phyloP scores from a whole-genome alignment of 2,113 vertebrate genomes.

The Danio rerio region GRCz12tu NC_133182.1:25671001-25671500 shows the following conservation, averaged over 20 bases:
- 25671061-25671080: too few species aligned
- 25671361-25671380: conserved; percentile 58
- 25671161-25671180: too few species aligned
- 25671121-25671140: too few species aligned
- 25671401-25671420: conserved; percentile 49
- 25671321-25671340: conserved; percentile 13
- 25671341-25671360: conserved; percentile 41
- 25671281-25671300: conserved; percentile 20
- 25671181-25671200: not conserved
- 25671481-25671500: conserved; percentile 54
- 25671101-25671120: too few species aligned
- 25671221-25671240: not conserved
- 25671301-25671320: conserved; percentile 28
- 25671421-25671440: conserved; percentile 48
- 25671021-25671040: too few species aligned
- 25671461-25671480: conserved; percentile 40
- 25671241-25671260: not conserved
- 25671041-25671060: too few species aligned
- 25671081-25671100: too few species aligned
- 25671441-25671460: conserved; percentile 38
- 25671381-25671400: conserved; percentile 43
- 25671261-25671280: not conserved
- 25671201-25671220: not conserved
- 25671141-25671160: too few species aligned
- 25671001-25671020: too few species aligned